Conservation (phyloP, 2,888 invertebrate species). For the Apamea crenata region DNA sequence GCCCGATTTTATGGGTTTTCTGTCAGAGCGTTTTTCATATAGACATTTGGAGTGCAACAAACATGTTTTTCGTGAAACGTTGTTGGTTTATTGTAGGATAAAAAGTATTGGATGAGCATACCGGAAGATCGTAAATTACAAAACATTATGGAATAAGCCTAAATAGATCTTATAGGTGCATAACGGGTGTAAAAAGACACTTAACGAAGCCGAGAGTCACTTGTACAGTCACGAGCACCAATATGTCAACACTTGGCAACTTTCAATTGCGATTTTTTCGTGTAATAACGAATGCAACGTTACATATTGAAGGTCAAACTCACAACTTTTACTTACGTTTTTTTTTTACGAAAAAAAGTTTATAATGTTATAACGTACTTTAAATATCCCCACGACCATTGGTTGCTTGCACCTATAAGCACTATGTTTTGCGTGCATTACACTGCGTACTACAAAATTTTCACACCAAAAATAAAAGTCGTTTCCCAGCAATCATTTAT, state of each 20-base stretch:
- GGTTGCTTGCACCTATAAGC: background rate
- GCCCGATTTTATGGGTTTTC: constrained; percentile 64
- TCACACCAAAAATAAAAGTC: background rate
- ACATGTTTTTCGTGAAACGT: constrained; percentile 62
- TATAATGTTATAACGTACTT: background rate
- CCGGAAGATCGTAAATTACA: background rate
- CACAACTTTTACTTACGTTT: background rate
- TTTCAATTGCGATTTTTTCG: no score
- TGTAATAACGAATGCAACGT: no score
- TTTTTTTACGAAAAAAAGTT: no score
- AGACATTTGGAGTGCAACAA: constrained; percentile 63
- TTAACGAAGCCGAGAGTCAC: background rate
- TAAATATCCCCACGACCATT: background rate
- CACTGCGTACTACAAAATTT: background rate
- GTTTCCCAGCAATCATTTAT: background rate
- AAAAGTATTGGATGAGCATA: constrained; percentile 17
- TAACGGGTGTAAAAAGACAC: background rate
- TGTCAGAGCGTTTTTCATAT: constrained; percentile 58
- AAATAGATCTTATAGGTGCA: background rate
- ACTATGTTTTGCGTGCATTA: background rate
- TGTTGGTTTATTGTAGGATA: constrained; percentile 44
- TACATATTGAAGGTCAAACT: background rate
- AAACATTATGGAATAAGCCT: background rate
- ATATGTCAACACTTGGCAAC: no score
- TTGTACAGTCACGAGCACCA: no score